Conservation (phyloP, 2,888 invertebrate genomes). For the Notodonta dromedarius region DNA sequence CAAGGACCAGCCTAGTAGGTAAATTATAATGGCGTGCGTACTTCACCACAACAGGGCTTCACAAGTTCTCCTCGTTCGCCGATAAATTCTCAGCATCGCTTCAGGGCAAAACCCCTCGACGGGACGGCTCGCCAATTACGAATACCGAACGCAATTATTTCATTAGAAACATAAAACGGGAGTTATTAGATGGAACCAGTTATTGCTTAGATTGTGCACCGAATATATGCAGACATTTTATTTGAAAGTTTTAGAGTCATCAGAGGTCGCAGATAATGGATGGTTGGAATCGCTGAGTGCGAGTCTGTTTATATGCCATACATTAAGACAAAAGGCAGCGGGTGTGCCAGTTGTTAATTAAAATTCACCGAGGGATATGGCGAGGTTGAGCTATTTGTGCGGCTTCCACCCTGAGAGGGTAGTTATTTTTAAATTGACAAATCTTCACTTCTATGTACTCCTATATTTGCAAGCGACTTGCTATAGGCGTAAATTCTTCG, state of each 20-base stretch:
- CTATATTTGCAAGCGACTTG: background rate
- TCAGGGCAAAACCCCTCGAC: slow-evolving; percentile 27
- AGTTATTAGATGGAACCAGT: slow-evolving; percentile 7
- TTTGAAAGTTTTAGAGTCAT: background rate
- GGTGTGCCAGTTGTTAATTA: slow-evolving; percentile 21
- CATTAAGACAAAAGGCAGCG: background rate
- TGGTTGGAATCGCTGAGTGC: background rate
- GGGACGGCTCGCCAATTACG: slow-evolving; percentile 31
- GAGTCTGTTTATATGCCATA: background rate
- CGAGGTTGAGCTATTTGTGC: background rate
- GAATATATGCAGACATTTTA: background rate
- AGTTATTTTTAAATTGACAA: background rate
- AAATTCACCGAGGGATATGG: slow-evolving; percentile 21
- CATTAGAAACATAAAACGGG: slow-evolving; percentile 25
- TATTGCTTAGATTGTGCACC: background rate
- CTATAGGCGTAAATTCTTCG: too few relatives aligned
- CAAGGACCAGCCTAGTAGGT: too few relatives aligned
- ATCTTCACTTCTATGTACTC: background rate
- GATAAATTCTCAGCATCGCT: slow-evolving; percentile 2
- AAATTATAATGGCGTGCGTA: background rate
- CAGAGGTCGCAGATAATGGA: too few relatives aligned
- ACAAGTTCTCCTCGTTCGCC: background rate
- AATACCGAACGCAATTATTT: slow-evolving; percentile 35
- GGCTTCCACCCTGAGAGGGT: background rate
- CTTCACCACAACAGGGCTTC: background rate